Percentiles rank a stretch among this genome's conserved stretches.
These are phyloP conservation scores for Ganaspis brasiliensis DNA, from an alignment of 2,888 invertebrate species.

Conservation along the genomic window DNA sequence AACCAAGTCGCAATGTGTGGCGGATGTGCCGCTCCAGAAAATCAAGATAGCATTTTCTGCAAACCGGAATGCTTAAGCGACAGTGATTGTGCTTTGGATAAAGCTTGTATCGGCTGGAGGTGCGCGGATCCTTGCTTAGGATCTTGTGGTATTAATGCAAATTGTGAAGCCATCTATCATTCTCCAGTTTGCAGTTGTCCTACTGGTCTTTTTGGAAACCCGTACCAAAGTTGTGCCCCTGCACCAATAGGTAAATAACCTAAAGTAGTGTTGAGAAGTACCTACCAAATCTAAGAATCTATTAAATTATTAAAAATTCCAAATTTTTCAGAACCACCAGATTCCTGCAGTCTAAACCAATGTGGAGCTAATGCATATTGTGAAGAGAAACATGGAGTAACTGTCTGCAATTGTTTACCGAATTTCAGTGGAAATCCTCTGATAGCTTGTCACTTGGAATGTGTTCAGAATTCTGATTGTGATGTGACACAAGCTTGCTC, in stretches of 20 bases:
- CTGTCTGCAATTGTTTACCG: constrained; percentile 87
- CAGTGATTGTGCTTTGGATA: constrained; percentile 89
- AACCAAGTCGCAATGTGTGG: constrained; percentile 90
- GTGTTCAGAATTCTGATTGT: constrained; percentile 87
- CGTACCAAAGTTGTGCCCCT: constrained; percentile 89
- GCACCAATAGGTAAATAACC: constrained; percentile 79
- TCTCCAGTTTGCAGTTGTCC: constrained; percentile 91
- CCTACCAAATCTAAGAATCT: too few relatives aligned
- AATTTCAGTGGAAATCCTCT: constrained; percentile 92
- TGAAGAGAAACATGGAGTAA: constrained; percentile 85
- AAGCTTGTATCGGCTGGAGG: constrained; percentile 86
- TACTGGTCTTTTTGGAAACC: constrained; percentile 90
- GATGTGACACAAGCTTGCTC: constrained; percentile 81
- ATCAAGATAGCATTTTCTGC: constrained; percentile 87
- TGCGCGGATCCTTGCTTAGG: constrained; percentile 87
- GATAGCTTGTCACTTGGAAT: constrained; percentile 89
- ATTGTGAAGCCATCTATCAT: constrained; percentile 89
- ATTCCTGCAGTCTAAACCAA: constrained; percentile 88
- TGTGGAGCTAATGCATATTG: constrained; percentile 93
- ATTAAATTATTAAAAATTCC: too few relatives aligned
- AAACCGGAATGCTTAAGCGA: constrained; percentile 92
- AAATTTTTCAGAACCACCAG: constrained; percentile 71
- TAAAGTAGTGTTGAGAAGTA: too few relatives aligned
- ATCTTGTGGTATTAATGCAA: constrained; percentile 90
- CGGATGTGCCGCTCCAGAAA: constrained; percentile 87